A percentile compares a stretch with the other conserved stretches of the same genome.
Conservation (phyloP, 2,888 invertebrate species). For the Pristionchus maxplancki region DNA sequence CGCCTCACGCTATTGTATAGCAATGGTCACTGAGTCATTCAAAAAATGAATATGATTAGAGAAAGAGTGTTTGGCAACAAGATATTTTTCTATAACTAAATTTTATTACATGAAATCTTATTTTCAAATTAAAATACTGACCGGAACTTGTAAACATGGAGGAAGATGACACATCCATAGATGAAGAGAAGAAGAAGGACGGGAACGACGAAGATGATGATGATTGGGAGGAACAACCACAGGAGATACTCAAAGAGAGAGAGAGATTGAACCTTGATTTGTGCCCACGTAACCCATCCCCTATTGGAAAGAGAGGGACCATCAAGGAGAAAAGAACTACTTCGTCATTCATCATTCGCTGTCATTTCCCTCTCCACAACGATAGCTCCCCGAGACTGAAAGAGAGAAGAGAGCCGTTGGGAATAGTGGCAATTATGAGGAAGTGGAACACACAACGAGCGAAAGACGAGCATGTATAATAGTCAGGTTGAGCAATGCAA, state of each 20-base stretch:
- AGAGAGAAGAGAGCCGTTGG: not conserved
- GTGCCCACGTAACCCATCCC: too few relatives aligned
- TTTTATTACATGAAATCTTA: not conserved
- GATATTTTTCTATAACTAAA: too few relatives aligned
- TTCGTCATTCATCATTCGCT: constrained; percentile 30
- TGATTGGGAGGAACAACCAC: constrained; percentile 78
- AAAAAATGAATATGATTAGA: not conserved
- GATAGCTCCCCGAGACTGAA: not conserved
- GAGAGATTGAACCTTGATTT: too few relatives aligned
- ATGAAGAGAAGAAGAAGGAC: constrained; percentile 75
- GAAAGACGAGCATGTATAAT: too few relatives aligned
- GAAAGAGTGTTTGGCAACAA: not conserved
- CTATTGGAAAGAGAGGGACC: too few relatives aligned
- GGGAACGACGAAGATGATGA: constrained; percentile 82
- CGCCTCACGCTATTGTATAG: not conserved
- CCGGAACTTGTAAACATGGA: constrained; percentile 90
- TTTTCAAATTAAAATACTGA: not conserved
- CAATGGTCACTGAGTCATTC: not conserved
- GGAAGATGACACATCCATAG: constrained; percentile 82
- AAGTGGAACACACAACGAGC: not conserved
- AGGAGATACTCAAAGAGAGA: constrained; percentile 77
- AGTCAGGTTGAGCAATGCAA: too few relatives aligned
- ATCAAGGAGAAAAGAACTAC: too few relatives aligned
- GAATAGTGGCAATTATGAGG: not conserved
- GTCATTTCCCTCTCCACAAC: not conserved